A percentile compares a stretch with the other conserved stretches of the same genome.
Conservation (phyloP, 92 coral and sea anemone species). For the Heliopora coerulea region DNA sequence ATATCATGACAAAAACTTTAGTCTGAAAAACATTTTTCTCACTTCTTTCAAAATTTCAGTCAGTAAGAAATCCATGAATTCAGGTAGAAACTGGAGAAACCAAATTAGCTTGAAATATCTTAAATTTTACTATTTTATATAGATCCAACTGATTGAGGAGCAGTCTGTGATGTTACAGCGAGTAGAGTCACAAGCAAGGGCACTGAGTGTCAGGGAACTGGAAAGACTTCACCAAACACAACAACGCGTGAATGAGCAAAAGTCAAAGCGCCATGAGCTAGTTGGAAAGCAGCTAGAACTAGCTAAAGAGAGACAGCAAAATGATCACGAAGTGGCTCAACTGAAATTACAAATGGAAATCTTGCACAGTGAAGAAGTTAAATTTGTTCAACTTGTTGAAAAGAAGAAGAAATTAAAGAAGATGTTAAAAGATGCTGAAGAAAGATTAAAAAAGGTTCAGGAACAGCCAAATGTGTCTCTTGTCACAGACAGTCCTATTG, state of each 20-base stretch:
- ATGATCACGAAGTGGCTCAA: conserved; percentile 51
- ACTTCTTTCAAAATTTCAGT: too few species aligned
- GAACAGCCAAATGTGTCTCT: neutral
- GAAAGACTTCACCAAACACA: conserved; percentile 37
- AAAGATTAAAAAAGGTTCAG: neutral
- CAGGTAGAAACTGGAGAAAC: too few species aligned
- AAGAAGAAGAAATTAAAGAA: neutral
- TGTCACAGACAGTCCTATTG: neutral
- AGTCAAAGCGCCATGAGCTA: conserved; percentile 67
- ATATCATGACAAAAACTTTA: too few species aligned
- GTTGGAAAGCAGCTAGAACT: conserved; percentile 65
- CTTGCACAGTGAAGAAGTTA: conserved; percentile 6
- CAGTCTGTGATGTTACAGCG: conserved; percentile 71
- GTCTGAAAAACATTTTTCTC: too few species aligned
- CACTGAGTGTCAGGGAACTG: conserved; percentile 39
- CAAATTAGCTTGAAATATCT: too few species aligned
- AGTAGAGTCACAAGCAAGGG: conserved; percentile 56
- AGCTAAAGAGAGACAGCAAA: conserved; percentile 52
- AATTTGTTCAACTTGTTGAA: neutral
- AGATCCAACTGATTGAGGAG: conserved; percentile 85
- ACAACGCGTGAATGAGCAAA: conserved; percentile 59
- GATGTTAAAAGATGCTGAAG: neutral
- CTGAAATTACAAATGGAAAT: conserved; percentile 6
- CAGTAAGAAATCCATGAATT: too few species aligned
- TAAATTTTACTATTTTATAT: neutral